Conservation (phyloP, 2,797 vertebrate genomes). For the Pygocentrus nattereri region DNA sequence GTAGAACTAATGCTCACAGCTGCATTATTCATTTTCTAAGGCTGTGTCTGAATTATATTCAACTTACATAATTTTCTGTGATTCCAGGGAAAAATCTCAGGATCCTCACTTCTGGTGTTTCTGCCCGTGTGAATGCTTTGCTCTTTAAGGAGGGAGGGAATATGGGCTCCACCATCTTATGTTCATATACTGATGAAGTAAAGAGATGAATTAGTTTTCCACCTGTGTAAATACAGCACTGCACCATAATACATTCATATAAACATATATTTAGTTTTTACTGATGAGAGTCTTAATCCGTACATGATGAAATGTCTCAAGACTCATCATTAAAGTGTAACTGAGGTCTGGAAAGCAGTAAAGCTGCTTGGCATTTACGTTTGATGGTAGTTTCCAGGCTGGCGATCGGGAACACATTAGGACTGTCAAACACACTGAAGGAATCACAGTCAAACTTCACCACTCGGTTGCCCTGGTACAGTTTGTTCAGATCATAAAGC, state of each 20-base stretch:
- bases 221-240: too few relatives aligned
- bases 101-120: background rate
- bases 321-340: too few relatives aligned
- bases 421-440: conserved; percentile 13
- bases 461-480: conserved; percentile 27
- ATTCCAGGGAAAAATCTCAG: background rate
- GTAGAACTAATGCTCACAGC: too few relatives aligned
- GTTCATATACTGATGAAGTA: too few relatives aligned
- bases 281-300: too few relatives aligned
- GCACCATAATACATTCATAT: too few relatives aligned
- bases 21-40: too few relatives aligned
- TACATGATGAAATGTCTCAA: too few relatives aligned
- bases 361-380: background rate
- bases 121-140: background rate
- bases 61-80: background rate
- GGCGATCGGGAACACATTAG: conserved; percentile 13
- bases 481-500: conserved; percentile 16
- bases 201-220: too few relatives aligned
- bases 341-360: background rate
- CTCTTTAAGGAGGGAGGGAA: background rate
- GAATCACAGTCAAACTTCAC: conserved; percentile 23
- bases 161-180: background rate
- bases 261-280: too few relatives aligned
- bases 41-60: too few relatives aligned
- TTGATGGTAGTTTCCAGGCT: conserved; percentile 8